phyloP scores from a whole-genome alignment of 2,888 invertebrate genomes.

The Apodemia mormo region DNA sequence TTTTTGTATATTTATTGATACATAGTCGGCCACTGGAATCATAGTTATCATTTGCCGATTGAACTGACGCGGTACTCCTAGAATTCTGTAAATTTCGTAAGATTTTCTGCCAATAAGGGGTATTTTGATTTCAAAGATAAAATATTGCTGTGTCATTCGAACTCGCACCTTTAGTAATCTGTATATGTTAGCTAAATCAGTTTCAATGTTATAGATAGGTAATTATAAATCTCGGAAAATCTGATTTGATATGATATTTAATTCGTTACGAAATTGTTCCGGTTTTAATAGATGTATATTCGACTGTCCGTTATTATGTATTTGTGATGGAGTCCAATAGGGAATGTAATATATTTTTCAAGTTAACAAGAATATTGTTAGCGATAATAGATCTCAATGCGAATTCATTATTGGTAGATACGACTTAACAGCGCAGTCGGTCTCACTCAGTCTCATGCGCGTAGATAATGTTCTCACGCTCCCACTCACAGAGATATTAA shows the following conservation, averaged over 20 bases:
- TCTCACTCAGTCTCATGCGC: no score
- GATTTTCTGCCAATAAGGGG: not conserved
- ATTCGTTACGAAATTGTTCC: not conserved
- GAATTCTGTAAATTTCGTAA: not conserved
- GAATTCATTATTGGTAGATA: not conserved
- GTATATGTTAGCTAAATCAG: conserved; percentile 3
- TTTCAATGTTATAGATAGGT: not conserved
- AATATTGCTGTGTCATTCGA: no score
- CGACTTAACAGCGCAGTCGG: no score
- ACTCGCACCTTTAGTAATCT: not conserved
- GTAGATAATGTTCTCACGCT: no score
- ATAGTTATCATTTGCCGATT: not conserved
- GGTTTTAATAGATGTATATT: conserved; percentile 8
- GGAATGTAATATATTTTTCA: not conserved
- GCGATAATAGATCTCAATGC: not conserved
- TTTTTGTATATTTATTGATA: not conserved
- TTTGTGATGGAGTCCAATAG: not conserved
- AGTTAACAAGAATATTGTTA: not conserved
- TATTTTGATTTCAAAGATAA: no score
- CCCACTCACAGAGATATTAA: no score
- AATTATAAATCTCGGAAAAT: no score
- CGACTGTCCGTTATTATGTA: conserved; percentile 7
- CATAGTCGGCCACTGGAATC: not conserved
- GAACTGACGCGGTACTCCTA: not conserved
- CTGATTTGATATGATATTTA: no score